Conservation (phyloP, 2,888 invertebrate genomes). For the Pristionchus arcanus region DNA sequence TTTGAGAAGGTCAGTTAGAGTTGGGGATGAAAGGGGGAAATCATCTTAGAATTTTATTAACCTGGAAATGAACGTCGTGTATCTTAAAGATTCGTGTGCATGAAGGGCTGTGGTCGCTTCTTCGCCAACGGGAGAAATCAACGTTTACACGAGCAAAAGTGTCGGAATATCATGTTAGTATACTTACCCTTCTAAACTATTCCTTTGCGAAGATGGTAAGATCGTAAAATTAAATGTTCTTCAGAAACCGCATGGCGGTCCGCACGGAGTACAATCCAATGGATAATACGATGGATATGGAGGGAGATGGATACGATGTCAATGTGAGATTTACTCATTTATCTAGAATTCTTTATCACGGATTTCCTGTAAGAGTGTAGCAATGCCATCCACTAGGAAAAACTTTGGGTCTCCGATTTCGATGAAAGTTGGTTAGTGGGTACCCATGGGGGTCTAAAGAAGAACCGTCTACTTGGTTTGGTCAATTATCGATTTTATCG, state of each 20-base stretch:
- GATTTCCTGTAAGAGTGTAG: too few species aligned
- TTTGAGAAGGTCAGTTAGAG: slow-evolving; percentile 60
- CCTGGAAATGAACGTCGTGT: too few species aligned
- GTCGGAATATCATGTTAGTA: slow-evolving; percentile 43
- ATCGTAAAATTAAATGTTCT: not conserved
- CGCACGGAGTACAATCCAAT: slow-evolving; percentile 48
- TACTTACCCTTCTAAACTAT: not conserved
- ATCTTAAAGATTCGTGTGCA: slow-evolving; percentile 73
- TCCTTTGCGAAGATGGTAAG: not conserved
- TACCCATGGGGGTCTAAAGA: too few species aligned
- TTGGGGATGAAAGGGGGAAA: not conserved
- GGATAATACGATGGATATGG: slow-evolving; percentile 40
- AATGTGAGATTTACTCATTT: not conserved
- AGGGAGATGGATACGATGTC: slow-evolving; percentile 28
- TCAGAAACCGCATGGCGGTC: slow-evolving; percentile 27
- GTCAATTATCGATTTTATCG: too few species aligned
- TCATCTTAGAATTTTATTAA: not conserved
- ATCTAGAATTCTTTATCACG: not conserved
- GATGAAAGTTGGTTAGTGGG: too few species aligned
- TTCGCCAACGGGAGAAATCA: slow-evolving; percentile 64
- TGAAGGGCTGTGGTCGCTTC: slow-evolving; percentile 72
- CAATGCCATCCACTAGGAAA: too few species aligned
- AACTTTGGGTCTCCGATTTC: too few species aligned
- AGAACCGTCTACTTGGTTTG: too few species aligned
- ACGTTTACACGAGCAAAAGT: slow-evolving; percentile 64